A percentile compares a stretch with the other conserved stretches of the same genome.
These are phyloP conservation scores for Orientallactaga bullata DNA, from an alignment of 2,113 vertebrate species.

Conservation along the genomic window DNA sequence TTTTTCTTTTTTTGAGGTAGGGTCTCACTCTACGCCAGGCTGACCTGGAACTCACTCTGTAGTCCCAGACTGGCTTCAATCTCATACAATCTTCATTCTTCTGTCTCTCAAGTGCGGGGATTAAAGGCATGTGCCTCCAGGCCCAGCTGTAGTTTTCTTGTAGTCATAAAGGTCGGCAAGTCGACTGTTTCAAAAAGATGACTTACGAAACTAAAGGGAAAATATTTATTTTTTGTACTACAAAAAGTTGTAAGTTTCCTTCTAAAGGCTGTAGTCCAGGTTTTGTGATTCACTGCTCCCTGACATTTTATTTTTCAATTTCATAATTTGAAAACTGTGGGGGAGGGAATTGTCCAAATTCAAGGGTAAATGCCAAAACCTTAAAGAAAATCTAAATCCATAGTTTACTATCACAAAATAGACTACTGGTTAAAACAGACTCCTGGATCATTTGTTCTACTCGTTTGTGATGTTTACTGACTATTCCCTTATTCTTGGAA, in stretches of 20 bases:
- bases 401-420: not conserved
- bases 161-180: slow-evolving; percentile 46
- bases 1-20: no score
- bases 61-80: no score
- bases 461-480: not conserved
- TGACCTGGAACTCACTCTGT: no score
- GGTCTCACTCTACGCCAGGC: no score
- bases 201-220: slow-evolving; percentile 39
- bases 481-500: slow-evolving; percentile 36
- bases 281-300: slow-evolving; percentile 47
- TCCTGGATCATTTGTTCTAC: slow-evolving; percentile 16
- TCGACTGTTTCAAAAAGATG: slow-evolving; percentile 17
- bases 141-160: no score
- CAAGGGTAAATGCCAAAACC: slow-evolving; percentile 10
- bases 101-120: no score
- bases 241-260: slow-evolving; percentile 52
- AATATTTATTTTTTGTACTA: slow-evolving; percentile 28
- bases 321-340: slow-evolving; percentile 38
- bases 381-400: slow-evolving; percentile 35
- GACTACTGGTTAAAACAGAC: slow-evolving; percentile 32
- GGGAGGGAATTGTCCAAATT: not conserved
- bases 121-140: no score
- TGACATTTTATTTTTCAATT: slow-evolving; percentile 55
- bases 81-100: no score
- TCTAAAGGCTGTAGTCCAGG: slow-evolving; percentile 6